These are phyloP conservation scores for Aphidoletes aphidimyza DNA, from an alignment of 2,888 invertebrate species.

Conservation along the genomic window DNA sequence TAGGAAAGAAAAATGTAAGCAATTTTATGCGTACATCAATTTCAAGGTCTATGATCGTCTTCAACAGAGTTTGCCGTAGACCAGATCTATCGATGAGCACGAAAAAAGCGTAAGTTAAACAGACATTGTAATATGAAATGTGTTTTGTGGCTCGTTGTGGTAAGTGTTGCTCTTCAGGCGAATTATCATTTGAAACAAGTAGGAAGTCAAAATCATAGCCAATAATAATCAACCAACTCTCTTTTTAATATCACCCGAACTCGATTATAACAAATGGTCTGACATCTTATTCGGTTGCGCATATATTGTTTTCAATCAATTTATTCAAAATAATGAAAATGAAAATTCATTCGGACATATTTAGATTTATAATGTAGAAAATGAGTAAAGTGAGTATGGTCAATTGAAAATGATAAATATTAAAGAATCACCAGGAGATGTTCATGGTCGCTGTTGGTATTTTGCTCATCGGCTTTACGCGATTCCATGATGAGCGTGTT, in stretches of 20 bases:
- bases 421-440: slow-evolving; percentile 42
- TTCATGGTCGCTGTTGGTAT: neutral
- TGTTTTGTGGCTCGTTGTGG: no score
- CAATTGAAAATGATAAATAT: slow-evolving; percentile 33
- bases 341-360: slow-evolving; percentile 44
- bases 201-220: no score
- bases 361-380: slow-evolving; percentile 43
- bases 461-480: neutral
- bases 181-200: neutral
- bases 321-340: slow-evolving; percentile 30
- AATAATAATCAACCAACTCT: no score
- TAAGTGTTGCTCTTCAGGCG: no score
- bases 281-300: neutral
- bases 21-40: neutral
- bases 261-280: neutral
- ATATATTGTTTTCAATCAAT: slow-evolving; percentile 25
- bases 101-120: no score
- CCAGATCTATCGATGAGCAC: no score
- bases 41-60: no score
- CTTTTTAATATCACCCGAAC: no score
- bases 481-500: slow-evolving; percentile 15
- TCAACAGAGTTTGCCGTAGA: no score
- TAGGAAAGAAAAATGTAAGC: neutral
- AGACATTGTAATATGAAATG: no score
- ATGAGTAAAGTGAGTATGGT: neutral